phyloP scores from a whole-genome alignment of 2,113 vertebrate species.

The Heterotis niloticus region DNA sequence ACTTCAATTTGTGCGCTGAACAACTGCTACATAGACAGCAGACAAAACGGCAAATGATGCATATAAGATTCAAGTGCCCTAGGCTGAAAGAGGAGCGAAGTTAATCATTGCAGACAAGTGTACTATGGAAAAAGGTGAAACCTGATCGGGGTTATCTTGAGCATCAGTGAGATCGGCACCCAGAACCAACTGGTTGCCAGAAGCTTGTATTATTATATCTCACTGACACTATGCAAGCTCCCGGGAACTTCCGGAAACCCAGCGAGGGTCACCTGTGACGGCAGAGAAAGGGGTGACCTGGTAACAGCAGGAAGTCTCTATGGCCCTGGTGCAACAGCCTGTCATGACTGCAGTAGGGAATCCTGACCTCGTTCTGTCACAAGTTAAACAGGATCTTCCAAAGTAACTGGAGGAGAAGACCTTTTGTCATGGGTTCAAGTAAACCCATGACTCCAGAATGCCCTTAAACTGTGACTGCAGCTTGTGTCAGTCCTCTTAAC shows the following conservation, averaged over 20 bases:
- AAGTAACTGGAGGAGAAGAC: too few relatives aligned
- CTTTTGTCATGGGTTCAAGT: too few relatives aligned
- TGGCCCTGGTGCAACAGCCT: neutral
- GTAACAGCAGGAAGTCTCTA: neutral
- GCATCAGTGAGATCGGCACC: constrained; percentile 29
- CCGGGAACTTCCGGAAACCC: neutral
- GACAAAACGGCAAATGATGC: constrained; percentile 33
- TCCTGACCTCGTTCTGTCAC: too few relatives aligned
- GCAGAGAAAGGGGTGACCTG: neutral
- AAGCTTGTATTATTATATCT: constrained; percentile 32
- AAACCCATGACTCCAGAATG: too few relatives aligned
- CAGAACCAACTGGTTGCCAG: constrained; percentile 25
- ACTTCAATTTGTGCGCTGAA: constrained; percentile 27
- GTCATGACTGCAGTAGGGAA: too few relatives aligned
- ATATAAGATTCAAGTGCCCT: constrained; percentile 23
- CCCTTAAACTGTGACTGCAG: too few relatives aligned
- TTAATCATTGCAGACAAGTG: constrained; percentile 36
- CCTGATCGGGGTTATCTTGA: constrained; percentile 32
- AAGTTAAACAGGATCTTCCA: too few relatives aligned
- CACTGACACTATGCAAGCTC: neutral
- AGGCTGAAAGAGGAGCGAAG: constrained; percentile 27
- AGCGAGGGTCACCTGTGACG: neutral
- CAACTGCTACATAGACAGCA: constrained; percentile 26
- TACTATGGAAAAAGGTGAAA: constrained; percentile 41
- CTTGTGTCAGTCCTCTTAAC: too few relatives aligned